phyloP scores from a whole-genome alignment of 2,888 invertebrate species.

The Coenonympha glycerion region DNA sequence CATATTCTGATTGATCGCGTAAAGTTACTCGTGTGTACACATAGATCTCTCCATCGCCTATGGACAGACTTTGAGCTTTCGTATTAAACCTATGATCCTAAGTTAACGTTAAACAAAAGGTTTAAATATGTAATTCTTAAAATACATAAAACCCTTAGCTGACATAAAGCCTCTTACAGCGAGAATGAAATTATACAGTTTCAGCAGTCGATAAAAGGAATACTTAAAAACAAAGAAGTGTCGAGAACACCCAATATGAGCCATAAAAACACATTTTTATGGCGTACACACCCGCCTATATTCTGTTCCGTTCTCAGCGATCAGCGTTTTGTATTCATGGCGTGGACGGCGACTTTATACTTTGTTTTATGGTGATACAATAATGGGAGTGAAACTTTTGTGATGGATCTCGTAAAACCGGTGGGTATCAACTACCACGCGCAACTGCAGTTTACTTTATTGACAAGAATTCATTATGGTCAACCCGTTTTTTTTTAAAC shows the following conservation, averaged over 20 bases:
- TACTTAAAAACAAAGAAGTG: constrained; percentile 14
- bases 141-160: neutral
- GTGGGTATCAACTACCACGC: no score
- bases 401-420: neutral
- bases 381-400: neutral
- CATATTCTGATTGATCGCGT: no score
- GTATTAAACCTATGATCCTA: no score
- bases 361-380: constrained; percentile 2
- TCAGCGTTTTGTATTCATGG: constrained; percentile 21
- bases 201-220: constrained; percentile 15
- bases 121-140: neutral
- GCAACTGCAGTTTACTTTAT: no score
- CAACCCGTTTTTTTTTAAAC: no score
- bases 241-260: constrained; percentile 7
- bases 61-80: no score
- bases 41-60: no score
- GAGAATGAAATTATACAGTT: neutral
- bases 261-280: constrained; percentile 20
- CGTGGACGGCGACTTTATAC: neutral
- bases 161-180: neutral
- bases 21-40: no score
- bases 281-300: constrained; percentile 8
- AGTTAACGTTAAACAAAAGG: neutral
- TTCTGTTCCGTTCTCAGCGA: constrained; percentile 10
- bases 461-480: no score